Conservation (phyloP, 1,140 invertebrate genomes). For the Megalopta genalis region DNA sequence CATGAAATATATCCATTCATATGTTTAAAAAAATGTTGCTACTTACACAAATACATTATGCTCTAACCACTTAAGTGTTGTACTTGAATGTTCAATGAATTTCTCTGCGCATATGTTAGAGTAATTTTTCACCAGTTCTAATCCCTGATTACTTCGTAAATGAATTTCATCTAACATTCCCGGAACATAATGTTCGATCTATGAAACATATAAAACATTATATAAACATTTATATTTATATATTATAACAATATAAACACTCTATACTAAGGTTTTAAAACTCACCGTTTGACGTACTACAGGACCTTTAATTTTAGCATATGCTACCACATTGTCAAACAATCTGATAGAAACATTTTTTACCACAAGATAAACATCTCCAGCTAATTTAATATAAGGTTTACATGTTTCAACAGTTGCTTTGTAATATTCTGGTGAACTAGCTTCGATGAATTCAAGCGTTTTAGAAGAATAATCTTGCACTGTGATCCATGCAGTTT, state of each 20-base stretch:
- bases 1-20: not conserved
- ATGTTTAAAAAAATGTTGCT: slow-evolving; percentile 24
- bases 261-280: slow-evolving; percentile 51
- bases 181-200: slow-evolving; percentile 86
- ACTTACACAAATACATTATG: slow-evolving; percentile 90
- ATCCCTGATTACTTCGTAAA: slow-evolving; percentile 60
- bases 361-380: slow-evolving; percentile 81
- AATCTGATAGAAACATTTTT: slow-evolving; percentile 80
- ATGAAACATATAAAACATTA: slow-evolving; percentile 47
- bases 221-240: no score
- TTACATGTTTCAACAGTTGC: slow-evolving; percentile 79
- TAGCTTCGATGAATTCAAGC: slow-evolving; percentile 83
- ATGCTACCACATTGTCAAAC: slow-evolving; percentile 80
- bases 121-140: slow-evolving; percentile 68
- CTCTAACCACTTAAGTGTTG: slow-evolving; percentile 80
- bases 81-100: slow-evolving; percentile 67
- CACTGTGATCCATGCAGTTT: slow-evolving; percentile 81
- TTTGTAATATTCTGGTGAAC: slow-evolving; percentile 84
- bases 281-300: slow-evolving; percentile 82
- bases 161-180: slow-evolving; percentile 81
- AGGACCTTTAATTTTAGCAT: slow-evolving; percentile 83
- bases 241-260: not conserved
- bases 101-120: slow-evolving; percentile 67
- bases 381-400: slow-evolving; percentile 83
- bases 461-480: slow-evolving; percentile 81